Evolutionary conservation across 2,113 vertebrate species (phyloP).

Genomic region (Charadrius vociferus): DNA sequence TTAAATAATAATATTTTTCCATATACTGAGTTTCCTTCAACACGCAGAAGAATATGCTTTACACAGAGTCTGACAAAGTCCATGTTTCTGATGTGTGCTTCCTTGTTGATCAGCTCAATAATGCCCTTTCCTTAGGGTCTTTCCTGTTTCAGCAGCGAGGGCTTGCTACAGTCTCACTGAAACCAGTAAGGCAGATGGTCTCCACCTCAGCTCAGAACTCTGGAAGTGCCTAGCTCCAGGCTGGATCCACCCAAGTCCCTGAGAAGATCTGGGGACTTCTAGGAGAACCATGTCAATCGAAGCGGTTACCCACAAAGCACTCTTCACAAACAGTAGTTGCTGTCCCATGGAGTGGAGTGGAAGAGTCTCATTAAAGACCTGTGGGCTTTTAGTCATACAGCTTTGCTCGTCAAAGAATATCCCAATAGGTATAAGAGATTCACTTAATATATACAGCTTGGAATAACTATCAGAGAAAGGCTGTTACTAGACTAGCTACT

Average conservation of each 20-base stretch:
- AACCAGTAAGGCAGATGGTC: not conserved
- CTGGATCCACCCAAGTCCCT: not conserved
- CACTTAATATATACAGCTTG: not conserved
- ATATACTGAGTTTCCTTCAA: not conserved
- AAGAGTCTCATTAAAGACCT: not conserved
- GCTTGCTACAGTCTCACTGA: not conserved
- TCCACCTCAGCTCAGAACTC: not conserved
- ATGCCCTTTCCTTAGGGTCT: not conserved
- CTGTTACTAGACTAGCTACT: not conserved
- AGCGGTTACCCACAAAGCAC: fast-evolving
- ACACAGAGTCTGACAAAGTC: not conserved
- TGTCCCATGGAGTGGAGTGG: not conserved
- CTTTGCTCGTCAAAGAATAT: not conserved
- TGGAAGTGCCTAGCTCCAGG: not conserved
- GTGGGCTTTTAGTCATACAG: not conserved
- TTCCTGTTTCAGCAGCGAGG: not conserved
- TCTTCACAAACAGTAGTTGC: not conserved
- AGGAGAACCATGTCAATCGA: not conserved
- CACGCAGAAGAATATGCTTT: not conserved
- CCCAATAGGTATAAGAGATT: not conserved
- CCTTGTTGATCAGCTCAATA: not conserved
- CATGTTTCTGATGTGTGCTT: not conserved
- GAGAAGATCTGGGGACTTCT: not conserved
- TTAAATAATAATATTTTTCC: slow-evolving; percentile 65
- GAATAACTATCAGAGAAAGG: not conserved